Evolutionary conservation across 2,797 vertebrate species (phyloP).

Genomic region (Pelobates cultripes): DNA sequence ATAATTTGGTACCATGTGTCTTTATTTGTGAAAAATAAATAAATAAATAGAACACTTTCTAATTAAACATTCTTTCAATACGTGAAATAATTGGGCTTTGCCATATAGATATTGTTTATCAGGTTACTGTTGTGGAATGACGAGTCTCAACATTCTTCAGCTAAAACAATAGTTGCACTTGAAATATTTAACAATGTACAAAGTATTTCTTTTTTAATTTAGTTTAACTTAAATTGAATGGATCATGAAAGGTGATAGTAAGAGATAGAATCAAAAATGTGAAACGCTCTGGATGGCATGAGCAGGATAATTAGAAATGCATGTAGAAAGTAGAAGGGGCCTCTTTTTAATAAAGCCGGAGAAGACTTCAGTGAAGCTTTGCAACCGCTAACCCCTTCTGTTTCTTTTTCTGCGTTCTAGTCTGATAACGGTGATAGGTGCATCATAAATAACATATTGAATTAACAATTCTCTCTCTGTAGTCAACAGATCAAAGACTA

Average conservation of each 20-base stretch:
- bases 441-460: neutral
- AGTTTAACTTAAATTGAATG: constrained; percentile 36
- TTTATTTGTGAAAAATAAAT: neutral
- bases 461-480: neutral
- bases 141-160: neutral
- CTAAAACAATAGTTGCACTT: constrained; percentile 3
- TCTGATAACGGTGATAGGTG: neutral
- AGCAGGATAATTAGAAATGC: constrained; percentile 30
- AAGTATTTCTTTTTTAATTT: constrained; percentile 37
- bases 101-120: neutral
- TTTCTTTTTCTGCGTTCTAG: neutral
- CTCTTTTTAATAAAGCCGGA: constrained; percentile 41
- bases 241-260: constrained; percentile 34
- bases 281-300: constrained; percentile 24
- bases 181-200: constrained; percentile 8
- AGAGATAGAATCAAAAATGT: constrained; percentile 42
- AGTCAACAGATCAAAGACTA: no score
- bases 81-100: constrained; percentile 7
- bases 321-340: constrained; percentile 24
- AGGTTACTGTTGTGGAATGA: neutral
- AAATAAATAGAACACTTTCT: neutral
- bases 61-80: constrained; percentile 10
- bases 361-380: neutral
- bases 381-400: neutral
- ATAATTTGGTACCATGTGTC: neutral